These are phyloP conservation scores for Hippopotamus amphibius DNA, from an alignment of 2,113 vertebrate species.

Conservation along the genomic window DNA sequence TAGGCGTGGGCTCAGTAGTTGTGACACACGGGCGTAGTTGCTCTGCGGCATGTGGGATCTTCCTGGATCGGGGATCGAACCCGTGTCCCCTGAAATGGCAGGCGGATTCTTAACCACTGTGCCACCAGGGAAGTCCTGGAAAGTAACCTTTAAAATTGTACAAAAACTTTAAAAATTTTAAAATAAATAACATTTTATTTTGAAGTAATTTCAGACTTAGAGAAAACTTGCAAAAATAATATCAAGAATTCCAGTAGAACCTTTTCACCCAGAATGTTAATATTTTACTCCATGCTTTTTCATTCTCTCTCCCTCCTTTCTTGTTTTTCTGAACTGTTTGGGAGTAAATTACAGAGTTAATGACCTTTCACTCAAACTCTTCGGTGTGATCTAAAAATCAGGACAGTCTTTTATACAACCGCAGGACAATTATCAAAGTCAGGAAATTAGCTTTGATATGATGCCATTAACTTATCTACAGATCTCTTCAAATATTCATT, in stretches of 20 bases:
- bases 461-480: background rate
- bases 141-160: background rate
- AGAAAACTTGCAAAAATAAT: slow-evolving; percentile 45
- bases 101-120: no score
- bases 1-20: no score
- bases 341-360: background rate
- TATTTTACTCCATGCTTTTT: background rate
- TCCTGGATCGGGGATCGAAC: no score
- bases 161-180: background rate
- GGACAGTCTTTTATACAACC: background rate
- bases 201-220: background rate
- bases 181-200: background rate
- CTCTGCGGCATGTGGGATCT: no score
- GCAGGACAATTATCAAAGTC: background rate
- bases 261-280: background rate
- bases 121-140: no score
- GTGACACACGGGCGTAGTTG: no score
- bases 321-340: background rate
- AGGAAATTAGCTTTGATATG: background rate
- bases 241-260: background rate
- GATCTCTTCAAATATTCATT: background rate
- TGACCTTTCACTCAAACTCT: background rate
- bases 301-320: background rate
- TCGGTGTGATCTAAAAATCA: background rate
- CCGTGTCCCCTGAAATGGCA: no score